Conservation (phyloP, 2,113 vertebrate genomes). For the Columbina picui region DNA sequence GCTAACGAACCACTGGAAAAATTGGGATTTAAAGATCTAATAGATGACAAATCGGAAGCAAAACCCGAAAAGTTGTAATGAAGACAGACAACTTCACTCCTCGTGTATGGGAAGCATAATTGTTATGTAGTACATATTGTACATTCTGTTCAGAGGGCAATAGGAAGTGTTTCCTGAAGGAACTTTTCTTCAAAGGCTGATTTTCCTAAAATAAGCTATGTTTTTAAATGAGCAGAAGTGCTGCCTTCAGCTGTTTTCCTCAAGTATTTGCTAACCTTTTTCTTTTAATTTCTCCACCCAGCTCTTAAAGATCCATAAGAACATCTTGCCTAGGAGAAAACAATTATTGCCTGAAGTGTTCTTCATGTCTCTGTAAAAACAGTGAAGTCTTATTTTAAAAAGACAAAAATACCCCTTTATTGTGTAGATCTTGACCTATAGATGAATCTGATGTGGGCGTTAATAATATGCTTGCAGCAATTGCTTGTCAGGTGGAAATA, state of each 20-base stretch:
- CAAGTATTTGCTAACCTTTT: not conserved
- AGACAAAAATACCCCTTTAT: not conserved
- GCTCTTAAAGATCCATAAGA: not conserved
- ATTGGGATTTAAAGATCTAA: constrained; percentile 89
- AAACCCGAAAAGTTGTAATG: constrained; percentile 53
- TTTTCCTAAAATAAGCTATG: not conserved
- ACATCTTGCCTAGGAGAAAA: not conserved
- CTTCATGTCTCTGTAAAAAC: not conserved
- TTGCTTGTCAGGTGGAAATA: not conserved
- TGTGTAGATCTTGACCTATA: not conserved
- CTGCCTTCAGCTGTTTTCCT: not conserved
- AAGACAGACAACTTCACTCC: not conserved
- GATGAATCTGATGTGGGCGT: not conserved
- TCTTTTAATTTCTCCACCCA: not conserved
- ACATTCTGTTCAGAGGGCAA: not conserved
- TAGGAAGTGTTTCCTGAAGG: not conserved
- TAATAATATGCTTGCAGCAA: not conserved
- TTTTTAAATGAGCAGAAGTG: not conserved
- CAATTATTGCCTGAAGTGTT: not conserved
- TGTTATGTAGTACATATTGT: not conserved
- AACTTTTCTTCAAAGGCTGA: not conserved
- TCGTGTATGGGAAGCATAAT: not conserved
- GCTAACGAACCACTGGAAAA: constrained; percentile 89
- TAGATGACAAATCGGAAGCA: constrained; percentile 67
- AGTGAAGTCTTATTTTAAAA: not conserved